phyloP scores from a whole-genome alignment of 2,797 vertebrate genomes.

The Phoxinus dragarum region DNA sequence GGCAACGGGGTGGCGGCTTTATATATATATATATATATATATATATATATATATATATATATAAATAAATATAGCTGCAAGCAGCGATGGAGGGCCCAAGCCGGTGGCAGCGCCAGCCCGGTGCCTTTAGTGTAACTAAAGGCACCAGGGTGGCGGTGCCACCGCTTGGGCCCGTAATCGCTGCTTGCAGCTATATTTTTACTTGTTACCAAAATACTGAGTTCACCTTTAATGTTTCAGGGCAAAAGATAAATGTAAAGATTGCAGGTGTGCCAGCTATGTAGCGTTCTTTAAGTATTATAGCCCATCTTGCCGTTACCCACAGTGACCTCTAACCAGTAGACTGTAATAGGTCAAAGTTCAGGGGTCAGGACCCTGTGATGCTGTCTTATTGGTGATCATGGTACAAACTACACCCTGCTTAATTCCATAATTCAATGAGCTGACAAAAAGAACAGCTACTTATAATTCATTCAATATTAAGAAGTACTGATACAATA shows the following conservation, averaged over 20 bases:
- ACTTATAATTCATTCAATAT: not conserved
- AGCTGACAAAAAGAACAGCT: too few species aligned
- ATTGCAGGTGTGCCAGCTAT: not conserved
- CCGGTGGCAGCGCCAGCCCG: too few species aligned
- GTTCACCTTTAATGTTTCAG: not conserved
- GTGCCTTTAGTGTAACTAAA: too few species aligned
- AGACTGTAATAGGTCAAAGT: conserved; percentile 41
- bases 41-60: too few species aligned
- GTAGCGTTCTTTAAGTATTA: not conserved
- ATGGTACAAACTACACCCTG: conserved; percentile 30
- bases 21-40: too few species aligned
- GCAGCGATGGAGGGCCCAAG: too few species aligned
- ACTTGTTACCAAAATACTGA: not conserved
- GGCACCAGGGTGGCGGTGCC: too few species aligned
- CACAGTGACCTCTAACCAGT: not conserved
- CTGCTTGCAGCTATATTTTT: too few species aligned
- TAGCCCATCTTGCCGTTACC: not conserved
- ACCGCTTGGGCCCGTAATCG: too few species aligned
- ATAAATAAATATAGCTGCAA: too few species aligned
- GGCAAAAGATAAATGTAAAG: not conserved
- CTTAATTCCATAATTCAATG: not conserved
- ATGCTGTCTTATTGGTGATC: conserved; percentile 56
- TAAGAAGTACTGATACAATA: not conserved
- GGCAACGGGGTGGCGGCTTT: too few species aligned
- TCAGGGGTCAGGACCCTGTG: conserved; percentile 43